Conservation (phyloP, 1,140 invertebrate species). For the Brachionus sp. region DNA sequence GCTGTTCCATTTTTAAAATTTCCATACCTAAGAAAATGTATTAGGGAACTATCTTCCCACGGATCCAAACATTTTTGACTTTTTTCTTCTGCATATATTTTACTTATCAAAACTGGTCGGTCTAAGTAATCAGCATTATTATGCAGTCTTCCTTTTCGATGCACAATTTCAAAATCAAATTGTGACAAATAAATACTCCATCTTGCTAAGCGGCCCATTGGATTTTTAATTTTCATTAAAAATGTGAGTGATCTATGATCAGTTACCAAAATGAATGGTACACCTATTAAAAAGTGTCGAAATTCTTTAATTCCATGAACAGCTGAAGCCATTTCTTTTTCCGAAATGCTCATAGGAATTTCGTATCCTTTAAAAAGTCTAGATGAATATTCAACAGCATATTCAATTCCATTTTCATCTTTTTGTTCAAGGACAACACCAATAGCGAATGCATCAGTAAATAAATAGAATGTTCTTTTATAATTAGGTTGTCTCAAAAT, state of each 20-base stretch:
- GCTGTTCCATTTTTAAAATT: neutral
- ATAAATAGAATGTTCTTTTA: slow-evolving; percentile 46
- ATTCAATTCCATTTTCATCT: slow-evolving; percentile 43
- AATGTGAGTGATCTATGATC: slow-evolving; percentile 62
- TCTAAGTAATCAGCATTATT: neutral
- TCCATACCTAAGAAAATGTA: neutral
- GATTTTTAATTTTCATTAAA: slow-evolving; percentile 48
- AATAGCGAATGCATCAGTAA: slow-evolving; percentile 47
- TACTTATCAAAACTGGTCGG: neutral
- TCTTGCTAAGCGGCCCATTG: neutral
- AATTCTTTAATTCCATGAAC: slow-evolving; percentile 60
- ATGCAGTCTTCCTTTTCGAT: neutral
- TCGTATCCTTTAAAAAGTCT: neutral
- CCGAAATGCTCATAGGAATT: slow-evolving; percentile 51
- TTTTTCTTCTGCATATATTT: neutral
- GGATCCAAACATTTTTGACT: neutral
- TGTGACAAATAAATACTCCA: neutral
- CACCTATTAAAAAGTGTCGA: slow-evolving; percentile 60
- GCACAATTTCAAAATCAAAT: neutral
- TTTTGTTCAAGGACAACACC: slow-evolving; percentile 47
- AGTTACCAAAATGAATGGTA: slow-evolving; percentile 61
- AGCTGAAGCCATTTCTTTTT: slow-evolving; percentile 54
- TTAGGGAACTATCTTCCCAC: neutral
- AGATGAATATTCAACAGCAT: neutral
- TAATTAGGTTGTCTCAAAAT: slow-evolving; percentile 47